Base-by-base conservation (phyloP, 2,113 vertebrate genomes). In the Brienomyrus longianalis region DNA sequence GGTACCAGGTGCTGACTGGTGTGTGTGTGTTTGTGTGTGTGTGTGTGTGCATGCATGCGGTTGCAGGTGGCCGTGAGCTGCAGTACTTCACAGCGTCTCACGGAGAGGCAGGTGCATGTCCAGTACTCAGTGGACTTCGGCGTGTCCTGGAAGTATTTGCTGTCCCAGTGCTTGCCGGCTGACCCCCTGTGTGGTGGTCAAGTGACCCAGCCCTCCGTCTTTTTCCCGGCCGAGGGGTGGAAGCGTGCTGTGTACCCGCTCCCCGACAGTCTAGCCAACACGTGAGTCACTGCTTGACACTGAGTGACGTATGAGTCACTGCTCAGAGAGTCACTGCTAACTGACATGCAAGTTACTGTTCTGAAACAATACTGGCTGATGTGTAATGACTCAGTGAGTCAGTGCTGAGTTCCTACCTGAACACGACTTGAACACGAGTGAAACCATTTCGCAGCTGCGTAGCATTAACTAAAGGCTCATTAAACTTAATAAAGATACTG, bases 71-170 rank as follows among this genome's bases (percentile, higher is more conserved):
- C 97, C 15, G 97, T 99, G 87, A 98, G 98, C 92, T 99, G 98
- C 92, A 96, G 95, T 92, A 95, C 94, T 1, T 96, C 96, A n/a
- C 97, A 99, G 94, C 98, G 97, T 89, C 95, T 96, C 88, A 95
- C 95, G 50, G 97, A 99, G 91, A 96, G 97, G 90, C 98, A 99
- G 94, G 95, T 99, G 88, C 98, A 99, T 0, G 95, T 98, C 50
- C 98, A 99, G 91, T 99, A 98, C 91, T 99, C 98, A 0, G 96
- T 97, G 89, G 98, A 99, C 94, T 99, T 98, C 6, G 98, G 98
- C 0, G 98, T 99, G 90, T 98, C 96, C 88, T 99, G 98, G 98
- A 98, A 96, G 93, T 99, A 99, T 90, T 94, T 99, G 88, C 97
- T 98, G 39, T 96, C 97, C 89, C 98, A 99, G 94, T 99, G 98